phyloP scores from a whole-genome alignment of 1,140 invertebrate species.

The Neoseiulus cucumeris region DNA sequence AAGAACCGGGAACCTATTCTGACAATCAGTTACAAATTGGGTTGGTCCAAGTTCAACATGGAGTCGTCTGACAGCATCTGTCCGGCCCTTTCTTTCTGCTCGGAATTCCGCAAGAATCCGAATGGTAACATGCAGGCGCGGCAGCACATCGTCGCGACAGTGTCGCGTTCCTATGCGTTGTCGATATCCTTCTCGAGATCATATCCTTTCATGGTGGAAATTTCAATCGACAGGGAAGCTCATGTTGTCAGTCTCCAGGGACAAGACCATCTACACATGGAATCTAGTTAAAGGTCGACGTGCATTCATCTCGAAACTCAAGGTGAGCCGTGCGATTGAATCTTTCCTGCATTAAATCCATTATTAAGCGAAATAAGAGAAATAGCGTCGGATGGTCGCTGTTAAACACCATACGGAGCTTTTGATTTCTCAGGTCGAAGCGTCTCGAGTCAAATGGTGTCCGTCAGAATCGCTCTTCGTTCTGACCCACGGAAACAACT shows the following conservation, averaged over 20 bases:
- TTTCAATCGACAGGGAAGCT: slow-evolving; percentile 66
- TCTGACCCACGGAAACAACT: slow-evolving; percentile 11
- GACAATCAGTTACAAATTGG: too few relatives aligned
- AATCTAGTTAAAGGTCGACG: slow-evolving; percentile 72
- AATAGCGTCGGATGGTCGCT: too few relatives aligned
- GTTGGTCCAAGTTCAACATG: too few relatives aligned
- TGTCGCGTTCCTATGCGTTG: too few relatives aligned
- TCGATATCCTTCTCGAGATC: too few relatives aligned
- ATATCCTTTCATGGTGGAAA: too few relatives aligned
- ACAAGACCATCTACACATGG: slow-evolving; percentile 69
- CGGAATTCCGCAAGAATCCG: too few relatives aligned
- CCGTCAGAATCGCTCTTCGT: slow-evolving; percentile 14
- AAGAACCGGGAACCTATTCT: too few relatives aligned
- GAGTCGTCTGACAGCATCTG: too few relatives aligned
- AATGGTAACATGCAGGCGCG: too few relatives aligned
- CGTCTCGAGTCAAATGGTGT: slow-evolving; percentile 16
- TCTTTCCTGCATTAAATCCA: not conserved
- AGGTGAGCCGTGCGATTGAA: slow-evolving; percentile 26
- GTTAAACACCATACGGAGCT: slow-evolving; percentile 16
- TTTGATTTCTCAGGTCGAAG: slow-evolving; percentile 14
- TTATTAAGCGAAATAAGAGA: slow-evolving; percentile 21
- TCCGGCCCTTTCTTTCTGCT: too few relatives aligned
- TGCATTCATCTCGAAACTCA: slow-evolving; percentile 66
- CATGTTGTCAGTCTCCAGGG: slow-evolving; percentile 59
- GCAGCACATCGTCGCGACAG: too few relatives aligned